These are phyloP conservation scores for Heterotis niloticus DNA, from an alignment of 2,113 vertebrate species.

Conservation along the genomic window DNA sequence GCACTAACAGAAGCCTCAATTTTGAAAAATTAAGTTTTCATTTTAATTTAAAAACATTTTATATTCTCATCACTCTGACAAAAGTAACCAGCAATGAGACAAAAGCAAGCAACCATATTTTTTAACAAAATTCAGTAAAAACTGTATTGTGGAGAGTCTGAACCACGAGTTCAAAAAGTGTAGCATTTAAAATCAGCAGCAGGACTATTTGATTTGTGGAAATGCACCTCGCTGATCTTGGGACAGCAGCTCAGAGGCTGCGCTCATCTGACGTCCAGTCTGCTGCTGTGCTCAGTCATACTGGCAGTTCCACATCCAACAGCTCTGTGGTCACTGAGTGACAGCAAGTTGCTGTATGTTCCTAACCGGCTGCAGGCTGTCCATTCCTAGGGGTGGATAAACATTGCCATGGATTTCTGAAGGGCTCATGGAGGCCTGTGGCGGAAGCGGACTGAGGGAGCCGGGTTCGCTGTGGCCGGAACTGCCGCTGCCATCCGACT, in stretches of 20 bases:
- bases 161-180: slow-evolving; percentile 51
- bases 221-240: slow-evolving; percentile 34
- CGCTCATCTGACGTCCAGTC: slow-evolving; percentile 52
- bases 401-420: slow-evolving; percentile 69
- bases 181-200: slow-evolving; percentile 26
- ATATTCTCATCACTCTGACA: background rate
- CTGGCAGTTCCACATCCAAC: slow-evolving; percentile 41
- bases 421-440: slow-evolving; percentile 69
- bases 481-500: slow-evolving; percentile 79
- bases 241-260: slow-evolving; percentile 14
- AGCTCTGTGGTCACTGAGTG: slow-evolving; percentile 62
- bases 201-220: background rate
- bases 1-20: background rate
- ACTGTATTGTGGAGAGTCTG: slow-evolving; percentile 64
- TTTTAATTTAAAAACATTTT: background rate
- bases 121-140: slow-evolving; percentile 69
- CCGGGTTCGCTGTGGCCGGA: slow-evolving; percentile 85
- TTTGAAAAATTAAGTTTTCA: background rate
- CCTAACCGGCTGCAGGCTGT: slow-evolving; percentile 76
- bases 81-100: slow-evolving; percentile 42
- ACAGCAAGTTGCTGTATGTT: slow-evolving; percentile 80
- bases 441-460: slow-evolving; percentile 81
- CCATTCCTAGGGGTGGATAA: slow-evolving; percentile 72
- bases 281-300: slow-evolving; percentile 67
- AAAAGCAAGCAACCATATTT: slow-evolving; percentile 55